Evolutionary conservation across 2,113 vertebrate genomes (phyloP).

Genomic region (Monopterus albus): DNA sequence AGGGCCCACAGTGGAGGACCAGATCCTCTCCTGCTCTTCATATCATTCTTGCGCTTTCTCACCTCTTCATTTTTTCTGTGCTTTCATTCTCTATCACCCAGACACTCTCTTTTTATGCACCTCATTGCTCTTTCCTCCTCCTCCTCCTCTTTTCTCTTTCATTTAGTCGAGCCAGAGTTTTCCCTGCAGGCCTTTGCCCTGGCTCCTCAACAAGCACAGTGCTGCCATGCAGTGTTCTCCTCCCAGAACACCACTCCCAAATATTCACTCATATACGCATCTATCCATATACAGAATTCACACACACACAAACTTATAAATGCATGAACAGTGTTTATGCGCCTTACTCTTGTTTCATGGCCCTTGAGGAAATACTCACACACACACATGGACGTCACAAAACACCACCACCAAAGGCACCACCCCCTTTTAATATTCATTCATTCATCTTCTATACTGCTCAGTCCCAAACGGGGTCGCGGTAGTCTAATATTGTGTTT

Average conservation of each 20-base stretch:
- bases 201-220: constrained; percentile 3
- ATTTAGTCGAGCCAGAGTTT: constrained; percentile 12
- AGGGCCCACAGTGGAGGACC: constrained; percentile 38
- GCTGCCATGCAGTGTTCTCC: constrained; percentile 32
- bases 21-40: constrained; percentile 13
- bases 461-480: no score
- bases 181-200: constrained; percentile 35
- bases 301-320: constrained; percentile 12
- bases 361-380: neutral
- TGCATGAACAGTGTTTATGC: constrained; percentile 16
- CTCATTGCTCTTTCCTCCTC: neutral
- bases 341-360: constrained; percentile 15
- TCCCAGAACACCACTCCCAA: constrained; percentile 17
- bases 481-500: no score
- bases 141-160: constrained; percentile 1
- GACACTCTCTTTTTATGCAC: neutral
- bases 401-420: neutral
- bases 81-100: constrained; percentile 15
- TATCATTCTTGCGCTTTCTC: neutral
- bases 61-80: neutral
- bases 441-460: no score
- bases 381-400: neutral
- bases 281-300: neutral
- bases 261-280: constrained; percentile 18
- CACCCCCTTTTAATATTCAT: no score